These are phyloP conservation scores for Zaprionus gabonicus DNA, from an alignment of 1,140 invertebrate species.

Conservation along the genomic window DNA sequence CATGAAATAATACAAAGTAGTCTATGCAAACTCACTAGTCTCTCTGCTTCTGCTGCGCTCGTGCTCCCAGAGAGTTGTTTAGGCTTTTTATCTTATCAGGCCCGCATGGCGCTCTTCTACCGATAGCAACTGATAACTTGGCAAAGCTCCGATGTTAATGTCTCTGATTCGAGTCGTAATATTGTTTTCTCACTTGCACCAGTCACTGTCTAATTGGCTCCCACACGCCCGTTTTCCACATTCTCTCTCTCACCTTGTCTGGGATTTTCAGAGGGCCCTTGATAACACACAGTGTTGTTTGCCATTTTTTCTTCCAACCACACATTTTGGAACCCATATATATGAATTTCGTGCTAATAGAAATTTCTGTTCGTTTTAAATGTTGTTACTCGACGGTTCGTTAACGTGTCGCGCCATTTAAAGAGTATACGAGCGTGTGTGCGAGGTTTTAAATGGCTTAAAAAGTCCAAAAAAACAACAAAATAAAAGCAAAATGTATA, in stretches of 20 bases:
- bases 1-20: slow-evolving; percentile 21
- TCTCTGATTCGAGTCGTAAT: slow-evolving; percentile 23
- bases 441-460: slow-evolving; percentile 51
- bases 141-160: slow-evolving; percentile 34
- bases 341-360: slow-evolving; percentile 63
- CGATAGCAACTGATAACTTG: slow-evolving; percentile 49
- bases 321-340: slow-evolving; percentile 53
- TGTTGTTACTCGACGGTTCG: slow-evolving; percentile 50
- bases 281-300: slow-evolving; percentile 39
- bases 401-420: neutral
- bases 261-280: slow-evolving; percentile 36
- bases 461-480: neutral
- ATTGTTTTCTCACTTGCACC: slow-evolving; percentile 21
- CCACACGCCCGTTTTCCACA: slow-evolving; percentile 7
- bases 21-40: neutral
- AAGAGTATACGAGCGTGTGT: slow-evolving; percentile 14
- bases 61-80: slow-evolving; percentile 18
- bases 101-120: neutral
- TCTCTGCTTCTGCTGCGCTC: neutral
- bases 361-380: slow-evolving; percentile 74
- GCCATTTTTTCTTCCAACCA: slow-evolving; percentile 42
- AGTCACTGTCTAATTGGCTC: neutral
- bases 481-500: slow-evolving; percentile 57
- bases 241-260: slow-evolving; percentile 10
- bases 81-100: slow-evolving; percentile 49